Conservation (phyloP, 2,888 invertebrate species). For the Thereva unica region DNA sequence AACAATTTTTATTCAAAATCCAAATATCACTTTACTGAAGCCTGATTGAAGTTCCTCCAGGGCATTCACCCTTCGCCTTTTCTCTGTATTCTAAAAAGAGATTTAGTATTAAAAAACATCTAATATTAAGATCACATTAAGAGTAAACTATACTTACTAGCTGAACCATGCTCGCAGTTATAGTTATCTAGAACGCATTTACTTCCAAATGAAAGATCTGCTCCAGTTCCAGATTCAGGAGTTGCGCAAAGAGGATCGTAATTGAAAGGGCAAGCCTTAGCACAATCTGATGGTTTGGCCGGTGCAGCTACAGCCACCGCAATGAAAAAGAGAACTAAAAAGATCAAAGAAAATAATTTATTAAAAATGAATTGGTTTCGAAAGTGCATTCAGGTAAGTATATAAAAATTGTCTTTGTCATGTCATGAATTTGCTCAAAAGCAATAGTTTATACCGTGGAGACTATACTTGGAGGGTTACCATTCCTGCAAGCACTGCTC, state of each 20-base stretch:
- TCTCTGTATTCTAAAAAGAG: conserved; percentile 47
- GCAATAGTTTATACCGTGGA: no score
- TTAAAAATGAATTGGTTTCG: no score
- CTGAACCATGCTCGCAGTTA: conserved; percentile 54
- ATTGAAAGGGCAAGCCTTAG: conserved; percentile 45
- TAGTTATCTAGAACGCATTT: conserved; percentile 53
- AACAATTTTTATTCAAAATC: no score
- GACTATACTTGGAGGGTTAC: no score
- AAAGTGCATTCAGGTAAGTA: no score
- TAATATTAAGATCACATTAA: background rate
- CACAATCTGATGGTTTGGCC: background rate
- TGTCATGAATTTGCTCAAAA: no score
- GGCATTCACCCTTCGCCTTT: conserved; percentile 54
- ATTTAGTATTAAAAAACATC: background rate
- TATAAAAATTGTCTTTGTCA: no score
- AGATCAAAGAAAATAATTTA: no score
- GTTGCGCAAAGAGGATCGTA: conserved; percentile 47
- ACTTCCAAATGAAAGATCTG: conserved; percentile 52
- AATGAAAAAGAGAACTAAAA: no score
- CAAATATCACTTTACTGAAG: conserved; percentile 48
- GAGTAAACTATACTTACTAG: conserved; percentile 47
- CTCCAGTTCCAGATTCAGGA: conserved; percentile 29
- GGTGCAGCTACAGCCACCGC: no score
- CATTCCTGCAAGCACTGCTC: no score
- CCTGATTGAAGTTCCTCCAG: conserved; percentile 54